phyloP scores from a whole-genome alignment of 35 echinoderm and acorn worm species.

The Anneissia japonica region DNA sequence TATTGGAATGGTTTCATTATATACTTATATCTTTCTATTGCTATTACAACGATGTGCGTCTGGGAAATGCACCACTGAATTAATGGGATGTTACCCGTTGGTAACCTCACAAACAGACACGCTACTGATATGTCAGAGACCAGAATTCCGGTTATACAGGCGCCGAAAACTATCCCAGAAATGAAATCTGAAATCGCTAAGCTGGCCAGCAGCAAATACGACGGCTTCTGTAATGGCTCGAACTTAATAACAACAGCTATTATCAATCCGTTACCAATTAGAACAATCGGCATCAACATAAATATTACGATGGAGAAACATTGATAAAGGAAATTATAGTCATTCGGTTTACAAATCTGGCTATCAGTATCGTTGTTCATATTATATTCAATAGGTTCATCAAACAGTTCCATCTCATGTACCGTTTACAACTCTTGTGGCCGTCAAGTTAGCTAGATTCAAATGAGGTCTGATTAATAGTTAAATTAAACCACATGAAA shows the following conservation, averaged over 20 bases:
- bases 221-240: not conserved
- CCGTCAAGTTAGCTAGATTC: no score
- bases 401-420: no score
- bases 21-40: not conserved
- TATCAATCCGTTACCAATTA: not conserved
- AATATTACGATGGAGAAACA: not conserved
- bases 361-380: no score
- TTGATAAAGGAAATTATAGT: no score
- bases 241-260: not conserved
- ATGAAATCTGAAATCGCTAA: not conserved
- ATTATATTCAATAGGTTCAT: no score
- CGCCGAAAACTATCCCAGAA: not conserved
- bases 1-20: not conserved
- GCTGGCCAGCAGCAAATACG: not conserved
- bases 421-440: no score
- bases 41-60: not conserved
- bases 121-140: not conserved
- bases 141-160: not conserved
- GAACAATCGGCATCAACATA: not conserved
- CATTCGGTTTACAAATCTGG: no score
- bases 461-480: no score
- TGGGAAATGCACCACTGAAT: not conserved
- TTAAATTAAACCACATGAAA: no score
- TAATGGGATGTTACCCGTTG: not conserved
- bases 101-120: not conserved